Percentiles rank a stretch among this genome's conserved stretches.
phyloP scores from a whole-genome alignment of 37 sponge, comb jelly and placozoan species.

The Mnemiopsis leidyi region DNA sequence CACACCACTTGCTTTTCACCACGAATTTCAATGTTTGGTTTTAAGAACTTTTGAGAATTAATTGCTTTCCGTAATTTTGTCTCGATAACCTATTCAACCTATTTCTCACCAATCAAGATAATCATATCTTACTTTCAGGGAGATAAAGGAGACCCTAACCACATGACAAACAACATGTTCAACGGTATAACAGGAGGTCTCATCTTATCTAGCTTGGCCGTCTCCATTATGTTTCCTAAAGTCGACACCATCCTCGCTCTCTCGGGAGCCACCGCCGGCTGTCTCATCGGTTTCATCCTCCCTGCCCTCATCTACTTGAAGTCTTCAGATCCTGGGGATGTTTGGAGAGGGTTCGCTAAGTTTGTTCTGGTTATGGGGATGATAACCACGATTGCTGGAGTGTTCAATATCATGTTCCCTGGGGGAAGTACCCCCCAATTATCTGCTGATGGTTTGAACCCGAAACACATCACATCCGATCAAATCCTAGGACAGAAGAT shows the following conservation, averaged over 20 bases:
- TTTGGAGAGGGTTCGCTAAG: slow-evolving; percentile 14
- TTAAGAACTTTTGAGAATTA: too few relatives aligned
- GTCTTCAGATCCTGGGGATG: slow-evolving; percentile 58
- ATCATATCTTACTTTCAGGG: too few relatives aligned
- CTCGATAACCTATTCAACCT: too few relatives aligned
- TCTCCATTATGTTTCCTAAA: slow-evolving; percentile 49
- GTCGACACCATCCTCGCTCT: slow-evolving; percentile 45
- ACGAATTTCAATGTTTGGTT: too few relatives aligned
- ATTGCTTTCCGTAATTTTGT: too few relatives aligned
- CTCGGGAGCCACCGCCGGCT: slow-evolving; percentile 71
- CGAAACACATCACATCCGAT: neutral
- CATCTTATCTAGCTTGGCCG: neutral
- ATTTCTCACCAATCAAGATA: too few relatives aligned
- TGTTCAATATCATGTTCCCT: neutral
- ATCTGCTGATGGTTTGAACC: neutral
- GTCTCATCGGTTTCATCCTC: slow-evolving; percentile 75
- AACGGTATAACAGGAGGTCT: neutral
- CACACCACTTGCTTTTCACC: too few relatives aligned
- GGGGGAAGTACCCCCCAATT: neutral
- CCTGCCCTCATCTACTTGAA: slow-evolving; percentile 76
- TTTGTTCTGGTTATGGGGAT: neutral
- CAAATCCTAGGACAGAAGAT: neutral
- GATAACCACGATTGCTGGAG: slow-evolving; percentile 7
- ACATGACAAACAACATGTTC: slow-evolving; percentile 5
- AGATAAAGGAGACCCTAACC: slow-evolving; percentile 41